phyloP scores from a whole-genome alignment of 1,140 invertebrate species.

The Bombus difficillimus region DNA sequence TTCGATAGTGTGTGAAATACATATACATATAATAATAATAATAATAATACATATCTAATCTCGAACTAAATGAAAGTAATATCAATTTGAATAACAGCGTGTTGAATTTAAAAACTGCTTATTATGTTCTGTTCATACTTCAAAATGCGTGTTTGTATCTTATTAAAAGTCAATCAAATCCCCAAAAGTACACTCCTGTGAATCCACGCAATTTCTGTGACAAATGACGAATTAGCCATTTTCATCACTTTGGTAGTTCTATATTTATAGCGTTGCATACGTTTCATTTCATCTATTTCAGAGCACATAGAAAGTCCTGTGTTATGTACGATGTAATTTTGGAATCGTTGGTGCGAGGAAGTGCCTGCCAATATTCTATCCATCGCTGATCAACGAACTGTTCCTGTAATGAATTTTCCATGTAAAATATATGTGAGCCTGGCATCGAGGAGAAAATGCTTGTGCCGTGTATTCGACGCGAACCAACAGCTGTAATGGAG shows the following conservation, averaged over 20 bases:
- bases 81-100: too few relatives aligned
- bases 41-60: too few relatives aligned
- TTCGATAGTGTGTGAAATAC: not conserved
- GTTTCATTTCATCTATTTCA: constrained; percentile 33
- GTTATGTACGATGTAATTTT: constrained; percentile 57
- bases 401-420: constrained; percentile 49
- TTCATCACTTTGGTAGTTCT: too few relatives aligned
- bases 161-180: too few relatives aligned
- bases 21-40: too few relatives aligned
- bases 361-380: constrained; percentile 21
- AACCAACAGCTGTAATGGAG: constrained; percentile 26
- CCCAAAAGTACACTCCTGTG: too few relatives aligned
- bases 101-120: too few relatives aligned
- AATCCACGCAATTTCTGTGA: too few relatives aligned
- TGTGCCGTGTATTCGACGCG: not conserved
- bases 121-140: not conserved
- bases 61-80: too few relatives aligned
- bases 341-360: constrained; percentile 37
- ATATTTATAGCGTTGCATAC: not conserved
- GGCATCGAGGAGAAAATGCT: not conserved
- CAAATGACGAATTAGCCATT: too few relatives aligned
- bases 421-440: constrained; percentile 24
- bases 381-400: constrained; percentile 40
- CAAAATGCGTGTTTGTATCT: not conserved
- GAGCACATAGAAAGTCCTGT: not conserved